Base-by-base conservation (phyloP, 2,888 invertebrate genomes). In the Halictus ligatus region DNA sequence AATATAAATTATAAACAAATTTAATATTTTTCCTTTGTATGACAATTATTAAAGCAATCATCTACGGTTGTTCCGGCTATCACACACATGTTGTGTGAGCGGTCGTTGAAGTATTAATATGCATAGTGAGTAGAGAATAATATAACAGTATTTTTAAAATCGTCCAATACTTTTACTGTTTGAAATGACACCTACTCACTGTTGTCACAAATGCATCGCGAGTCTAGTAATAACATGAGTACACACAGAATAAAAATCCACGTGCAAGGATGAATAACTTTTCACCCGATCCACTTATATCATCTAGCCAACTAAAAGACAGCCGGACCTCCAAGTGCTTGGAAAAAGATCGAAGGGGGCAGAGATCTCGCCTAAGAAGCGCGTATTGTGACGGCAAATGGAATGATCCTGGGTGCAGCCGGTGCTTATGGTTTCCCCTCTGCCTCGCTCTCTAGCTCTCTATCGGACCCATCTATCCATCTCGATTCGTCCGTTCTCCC, bases 361-460 rank as follows among this genome's bases (percentile, higher is more conserved):
- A 54, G 3, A n/a, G 54, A 54, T 54, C 29, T 86, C 73, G 86
- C 50, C 78, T 76, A 80, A 71, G 85, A 87, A 86, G 74, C 89
- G 88, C 84, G 90, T 92, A 90, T 89, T 91, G 90, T 88, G 77
- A 77, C 88, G 90, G 83, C 86, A 88, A 82, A 89, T 89, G 90
- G 89, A 92, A 90, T 84, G 91, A 89, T 86, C 76, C 84, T 92
- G 92, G 93, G 93, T 92, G 92, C 92, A 92, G 92, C 93, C 80
- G 92, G 85, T 89, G 92, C 86, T 81, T 81, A 86, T 84, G 84
- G 82, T 84, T 88, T 83, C 81, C 73, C 79, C 78, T 71, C 78
- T 64, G 81, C 81, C 82, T 81, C 84, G 75, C 84, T 73, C 78
- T 69, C 73, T 35, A 46, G 48, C 71, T 40, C 84, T 78, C 85